These are phyloP conservation scores for Erebia epiphron DNA, from an alignment of 2,888 invertebrate species.

Conservation along the genomic window DNA sequence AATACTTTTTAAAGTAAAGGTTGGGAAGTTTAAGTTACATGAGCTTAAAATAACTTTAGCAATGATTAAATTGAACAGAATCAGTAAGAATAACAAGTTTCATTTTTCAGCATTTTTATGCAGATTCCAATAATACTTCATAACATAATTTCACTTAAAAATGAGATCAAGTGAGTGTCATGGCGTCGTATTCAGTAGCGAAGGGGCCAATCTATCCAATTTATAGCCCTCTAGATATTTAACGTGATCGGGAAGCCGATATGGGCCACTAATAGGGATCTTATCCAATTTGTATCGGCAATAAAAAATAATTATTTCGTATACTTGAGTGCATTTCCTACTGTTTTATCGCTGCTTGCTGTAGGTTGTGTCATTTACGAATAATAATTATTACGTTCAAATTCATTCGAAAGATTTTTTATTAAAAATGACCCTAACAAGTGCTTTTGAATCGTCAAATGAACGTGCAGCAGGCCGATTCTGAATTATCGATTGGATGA, in stretches of 20 bases:
- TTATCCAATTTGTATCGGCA: constrained; percentile 28
- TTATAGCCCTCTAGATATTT: constrained; percentile 61
- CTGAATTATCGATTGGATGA: too few species aligned
- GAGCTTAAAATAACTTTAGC: neutral
- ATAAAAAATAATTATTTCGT: constrained; percentile 33
- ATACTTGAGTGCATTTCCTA: neutral
- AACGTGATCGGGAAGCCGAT: constrained; percentile 48
- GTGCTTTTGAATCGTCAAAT: too few species aligned
- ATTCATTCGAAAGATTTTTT: too few species aligned
- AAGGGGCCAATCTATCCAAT: constrained; percentile 50
- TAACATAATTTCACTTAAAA: constrained; percentile 34
- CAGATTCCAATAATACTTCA: neutral
- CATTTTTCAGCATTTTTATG: neutral
- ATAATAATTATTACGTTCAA: neutral
- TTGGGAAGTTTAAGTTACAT: too few species aligned
- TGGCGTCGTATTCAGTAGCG: constrained; percentile 64
- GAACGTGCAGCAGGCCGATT: too few species aligned
- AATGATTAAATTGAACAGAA: neutral
- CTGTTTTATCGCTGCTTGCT: neutral
- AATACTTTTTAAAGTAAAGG: too few species aligned
- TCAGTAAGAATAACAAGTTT: neutral
- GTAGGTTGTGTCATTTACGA: neutral
- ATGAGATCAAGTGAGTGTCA: constrained; percentile 34
- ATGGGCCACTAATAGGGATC: constrained; percentile 37
- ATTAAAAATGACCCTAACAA: too few species aligned